A percentile compares a stretch with the other conserved stretches of the same genome.
These are phyloP conservation scores for Plusia festucae DNA, from an alignment of 2,888 invertebrate species.

Conservation along the genomic window DNA sequence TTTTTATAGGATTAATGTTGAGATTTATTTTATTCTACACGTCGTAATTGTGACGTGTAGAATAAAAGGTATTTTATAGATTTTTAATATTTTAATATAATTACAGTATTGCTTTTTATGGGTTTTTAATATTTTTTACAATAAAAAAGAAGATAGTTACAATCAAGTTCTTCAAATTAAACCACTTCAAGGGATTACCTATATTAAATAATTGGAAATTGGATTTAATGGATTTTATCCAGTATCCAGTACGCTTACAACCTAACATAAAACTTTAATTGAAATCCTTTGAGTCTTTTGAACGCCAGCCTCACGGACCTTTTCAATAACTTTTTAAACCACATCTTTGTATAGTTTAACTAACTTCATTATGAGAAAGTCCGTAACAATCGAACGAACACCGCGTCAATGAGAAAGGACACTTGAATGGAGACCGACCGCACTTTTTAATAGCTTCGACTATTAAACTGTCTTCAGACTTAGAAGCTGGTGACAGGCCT, in stretches of 20 bases:
- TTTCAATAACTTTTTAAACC: constrained; percentile 11
- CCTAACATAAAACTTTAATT: neutral
- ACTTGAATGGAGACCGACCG: constrained; percentile 64
- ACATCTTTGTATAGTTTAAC: constrained; percentile 22
- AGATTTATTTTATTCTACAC: no score
- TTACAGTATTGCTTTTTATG: no score
- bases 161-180: no score
- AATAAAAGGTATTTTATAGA: no score
- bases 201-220: no score
- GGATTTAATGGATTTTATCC: neutral
- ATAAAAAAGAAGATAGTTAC: no score
- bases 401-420: constrained; percentile 61
- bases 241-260: neutral
- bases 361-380: constrained; percentile 41
- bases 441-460: constrained; percentile 66
- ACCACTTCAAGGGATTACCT: no score
- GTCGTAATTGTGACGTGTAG: no score
- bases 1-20: no score
- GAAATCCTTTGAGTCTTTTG: neutral
- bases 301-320: neutral
- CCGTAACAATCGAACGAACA: constrained; percentile 29
- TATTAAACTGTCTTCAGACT: constrained; percentile 68
- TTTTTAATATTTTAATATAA: no score
- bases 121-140: no score
- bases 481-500: constrained; percentile 46